Evolutionary conservation across 2,113 vertebrate genomes (phyloP).

Genomic region (Lepus europaeus): DNA sequence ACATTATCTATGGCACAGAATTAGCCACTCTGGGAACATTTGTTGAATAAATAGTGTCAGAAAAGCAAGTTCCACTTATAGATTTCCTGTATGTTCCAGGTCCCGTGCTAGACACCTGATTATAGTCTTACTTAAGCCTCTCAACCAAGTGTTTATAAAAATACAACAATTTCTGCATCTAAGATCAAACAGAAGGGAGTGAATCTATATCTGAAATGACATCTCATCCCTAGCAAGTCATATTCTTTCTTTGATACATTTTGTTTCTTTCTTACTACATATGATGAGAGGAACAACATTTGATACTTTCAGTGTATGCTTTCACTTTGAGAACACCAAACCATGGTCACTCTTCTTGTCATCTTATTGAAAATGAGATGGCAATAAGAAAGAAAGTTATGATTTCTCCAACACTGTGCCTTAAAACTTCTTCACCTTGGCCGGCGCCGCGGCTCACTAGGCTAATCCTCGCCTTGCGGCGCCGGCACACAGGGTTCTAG

Average conservation of each 20-base stretch:
- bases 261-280: conserved; percentile 1
- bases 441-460: too few relatives aligned
- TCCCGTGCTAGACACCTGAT: background rate
- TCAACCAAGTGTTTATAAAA: conserved; percentile 1
- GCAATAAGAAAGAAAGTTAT: conserved; percentile 8
- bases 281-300: conserved; percentile 13
- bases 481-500: too few relatives aligned
- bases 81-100: background rate
- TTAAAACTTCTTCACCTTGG: background rate
- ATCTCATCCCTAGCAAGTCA: background rate
- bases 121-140: background rate
- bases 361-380: background rate
- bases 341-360: background rate
- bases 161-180: conserved; percentile 22
- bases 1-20: conserved; percentile 2
- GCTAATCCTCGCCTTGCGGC: too few relatives aligned
- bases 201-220: background rate
- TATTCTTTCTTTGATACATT: background rate
- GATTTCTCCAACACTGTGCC: background rate
- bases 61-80: conserved; percentile 22
- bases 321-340: background rate
- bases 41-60: conserved; percentile 31
- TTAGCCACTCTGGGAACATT: background rate
- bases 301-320: background rate
- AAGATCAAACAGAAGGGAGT: background rate